A percentile compares a stretch with the other conserved stretches of the same genome.
These are phyloP conservation scores for Eubasilissa splendida DNA, from an alignment of 2,888 invertebrate genomes.

Conservation along the genomic window DNA sequence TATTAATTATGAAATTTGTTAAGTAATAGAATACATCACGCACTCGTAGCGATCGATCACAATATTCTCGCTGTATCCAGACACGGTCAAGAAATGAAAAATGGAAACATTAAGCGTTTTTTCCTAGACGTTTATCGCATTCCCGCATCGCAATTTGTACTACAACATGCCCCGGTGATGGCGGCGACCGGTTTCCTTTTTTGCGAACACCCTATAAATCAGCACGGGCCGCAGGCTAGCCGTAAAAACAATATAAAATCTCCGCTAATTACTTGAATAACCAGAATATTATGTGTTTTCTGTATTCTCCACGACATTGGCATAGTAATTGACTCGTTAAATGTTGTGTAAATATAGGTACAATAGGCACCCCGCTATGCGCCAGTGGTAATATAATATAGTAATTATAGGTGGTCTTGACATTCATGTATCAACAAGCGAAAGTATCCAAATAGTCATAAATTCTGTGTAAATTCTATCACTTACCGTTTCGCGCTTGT, in stretches of 20 bases:
- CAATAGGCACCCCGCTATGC: no score
- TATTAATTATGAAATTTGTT: no score
- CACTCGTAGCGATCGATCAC: no score
- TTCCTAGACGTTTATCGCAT: background rate
- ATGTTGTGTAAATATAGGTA: constrained; percentile 1
- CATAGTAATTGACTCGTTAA: constrained; percentile 5
- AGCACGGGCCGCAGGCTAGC: constrained; percentile 10
- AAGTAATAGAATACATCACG: no score
- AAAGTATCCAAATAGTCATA: no score
- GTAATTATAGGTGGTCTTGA: no score
- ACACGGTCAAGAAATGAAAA: background rate
- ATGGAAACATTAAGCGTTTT: background rate
- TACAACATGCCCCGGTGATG: background rate
- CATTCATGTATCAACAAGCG: no score
- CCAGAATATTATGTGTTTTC: background rate
- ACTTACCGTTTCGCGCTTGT: no score
- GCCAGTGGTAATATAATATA: no score
- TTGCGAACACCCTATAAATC: constrained; percentile 18
- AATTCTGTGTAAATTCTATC: no score
- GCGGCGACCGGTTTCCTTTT: background rate
- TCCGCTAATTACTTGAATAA: constrained; percentile 22
- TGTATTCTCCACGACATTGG: background rate
- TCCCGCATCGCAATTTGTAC: background rate
- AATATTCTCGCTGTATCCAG: background rate
- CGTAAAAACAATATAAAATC: constrained; percentile 23